These are phyloP conservation scores for Andinoacara biseriatus DNA, from an alignment of 2,113 vertebrate species.

Conservation along the genomic window DNA sequence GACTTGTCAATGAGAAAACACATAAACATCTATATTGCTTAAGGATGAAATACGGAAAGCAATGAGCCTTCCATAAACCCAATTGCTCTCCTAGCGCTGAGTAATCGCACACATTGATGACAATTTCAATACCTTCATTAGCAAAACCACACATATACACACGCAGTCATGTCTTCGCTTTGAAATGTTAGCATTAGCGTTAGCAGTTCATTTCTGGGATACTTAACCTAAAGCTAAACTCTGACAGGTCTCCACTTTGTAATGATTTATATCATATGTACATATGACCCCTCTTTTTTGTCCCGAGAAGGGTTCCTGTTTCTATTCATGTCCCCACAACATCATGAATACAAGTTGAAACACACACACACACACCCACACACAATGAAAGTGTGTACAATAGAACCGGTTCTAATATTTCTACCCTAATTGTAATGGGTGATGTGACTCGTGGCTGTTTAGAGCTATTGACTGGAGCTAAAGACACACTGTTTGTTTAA, in stretches of 20 bases:
- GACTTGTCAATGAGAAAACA: slow-evolving; percentile 54
- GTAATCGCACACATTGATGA: slow-evolving; percentile 58
- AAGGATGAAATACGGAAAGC: slow-evolving; percentile 61
- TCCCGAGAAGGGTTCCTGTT: neutral
- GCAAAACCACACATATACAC: slow-evolving; percentile 2
- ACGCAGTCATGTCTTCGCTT: neutral
- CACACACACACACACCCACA: neutral
- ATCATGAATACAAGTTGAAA: neutral
- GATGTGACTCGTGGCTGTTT: slow-evolving; percentile 55
- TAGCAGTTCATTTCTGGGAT: neutral
- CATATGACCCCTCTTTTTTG: neutral
- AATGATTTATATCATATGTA: neutral
- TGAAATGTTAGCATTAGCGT: neutral
- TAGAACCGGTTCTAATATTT: slow-evolving; percentile 46
- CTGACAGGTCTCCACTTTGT: neutral
- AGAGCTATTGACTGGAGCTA: slow-evolving; percentile 53
- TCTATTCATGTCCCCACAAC: neutral
- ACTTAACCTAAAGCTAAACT: neutral
- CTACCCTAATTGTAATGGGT: slow-evolving; percentile 59
- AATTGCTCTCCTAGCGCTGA: slow-evolving; percentile 49
- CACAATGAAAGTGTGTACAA: neutral
- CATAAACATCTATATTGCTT: slow-evolving; percentile 59
- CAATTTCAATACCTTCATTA: slow-evolving; percentile 66
- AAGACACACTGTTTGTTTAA: slow-evolving; percentile 69
- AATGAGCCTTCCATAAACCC: slow-evolving; percentile 66